Percentiles rank a stretch among this genome's conserved stretches.
Evolutionary conservation across 2,797 vertebrate species (phyloP).

Genomic region (Microctenopoma lineatum): DNA sequence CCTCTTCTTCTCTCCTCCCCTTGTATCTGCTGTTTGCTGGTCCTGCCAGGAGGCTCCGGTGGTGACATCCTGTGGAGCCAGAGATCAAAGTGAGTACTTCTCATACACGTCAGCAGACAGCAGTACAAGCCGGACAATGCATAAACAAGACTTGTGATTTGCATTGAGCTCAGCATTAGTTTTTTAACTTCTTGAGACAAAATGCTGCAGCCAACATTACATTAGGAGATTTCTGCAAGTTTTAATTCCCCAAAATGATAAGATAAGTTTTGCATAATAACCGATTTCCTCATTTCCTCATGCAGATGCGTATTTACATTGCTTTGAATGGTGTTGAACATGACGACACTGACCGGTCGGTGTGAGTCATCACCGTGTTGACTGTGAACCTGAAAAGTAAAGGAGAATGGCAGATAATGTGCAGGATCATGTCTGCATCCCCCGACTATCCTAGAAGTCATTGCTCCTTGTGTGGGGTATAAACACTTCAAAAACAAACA

Average conservation of each 20-base stretch:
- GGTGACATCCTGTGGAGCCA: conserved; percentile 75
- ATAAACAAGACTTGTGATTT: not conserved
- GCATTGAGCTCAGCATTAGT: not conserved
- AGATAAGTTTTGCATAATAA: conserved; percentile 57
- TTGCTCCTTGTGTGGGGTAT: conserved; percentile 81
- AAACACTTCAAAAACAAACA: conserved; percentile 84
- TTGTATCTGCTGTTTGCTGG: conserved; percentile 35
- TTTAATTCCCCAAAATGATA: conserved; percentile 45
- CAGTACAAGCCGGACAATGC: not conserved
- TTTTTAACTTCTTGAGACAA: conserved; percentile 5
- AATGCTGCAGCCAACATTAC: conserved; percentile 3
- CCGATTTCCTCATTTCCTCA: conserved; percentile 41
- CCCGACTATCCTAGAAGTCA: conserved; percentile 70
- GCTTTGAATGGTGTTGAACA: conserved; percentile 38
- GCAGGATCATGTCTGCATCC: conserved; percentile 44
- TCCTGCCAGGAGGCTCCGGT: conserved; percentile 74
- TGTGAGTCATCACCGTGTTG: not conserved
- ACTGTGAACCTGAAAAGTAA: conserved; percentile 40
- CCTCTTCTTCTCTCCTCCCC: conserved; percentile 28
- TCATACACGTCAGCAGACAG: conserved; percentile 14
- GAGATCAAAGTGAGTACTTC: conserved; percentile 75
- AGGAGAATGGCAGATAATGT: conserved; percentile 34
- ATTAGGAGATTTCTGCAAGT: conserved; percentile 26
- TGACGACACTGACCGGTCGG: not conserved
- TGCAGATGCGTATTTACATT: conserved; percentile 48